Conservation (phyloP, 2,888 invertebrate species). For the Tinea semifulvella region DNA sequence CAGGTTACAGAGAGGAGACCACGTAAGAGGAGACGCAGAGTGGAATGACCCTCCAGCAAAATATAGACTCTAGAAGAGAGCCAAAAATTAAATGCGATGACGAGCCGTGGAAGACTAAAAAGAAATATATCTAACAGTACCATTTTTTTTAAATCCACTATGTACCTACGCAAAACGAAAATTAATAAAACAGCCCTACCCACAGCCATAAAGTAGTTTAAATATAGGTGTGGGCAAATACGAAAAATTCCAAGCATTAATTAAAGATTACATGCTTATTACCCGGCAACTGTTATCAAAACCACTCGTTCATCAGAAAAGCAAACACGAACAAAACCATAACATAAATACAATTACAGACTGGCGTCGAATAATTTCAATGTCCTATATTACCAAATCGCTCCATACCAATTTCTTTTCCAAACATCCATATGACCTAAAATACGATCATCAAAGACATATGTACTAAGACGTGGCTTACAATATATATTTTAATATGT, state of each 20-base stretch:
- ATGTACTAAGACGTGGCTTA: no score
- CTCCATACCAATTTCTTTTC: constrained; percentile 20
- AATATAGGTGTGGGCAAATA: neutral
- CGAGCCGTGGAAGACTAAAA: no score
- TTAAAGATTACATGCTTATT: neutral
- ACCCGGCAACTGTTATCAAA: constrained; percentile 1
- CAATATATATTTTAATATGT: no score
- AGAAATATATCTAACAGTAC: no score
- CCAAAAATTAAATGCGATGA: no score
- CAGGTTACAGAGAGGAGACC: no score
- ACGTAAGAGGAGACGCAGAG: no score
- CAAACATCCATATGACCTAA: constrained; percentile 20
- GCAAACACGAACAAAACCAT: constrained; percentile 8
- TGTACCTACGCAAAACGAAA: no score
- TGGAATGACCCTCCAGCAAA: no score
- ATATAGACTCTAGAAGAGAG: no score
- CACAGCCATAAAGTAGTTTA: neutral
- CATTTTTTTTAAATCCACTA: no score
- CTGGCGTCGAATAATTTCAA: neutral
- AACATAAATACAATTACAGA: constrained; percentile 10
- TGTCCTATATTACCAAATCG: constrained; percentile 8
- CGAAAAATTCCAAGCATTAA: neutral
- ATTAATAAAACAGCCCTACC: no score
- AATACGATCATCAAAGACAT: constrained; percentile 18
- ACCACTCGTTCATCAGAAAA: constrained; percentile 5